phyloP scores from a whole-genome alignment of 2,113 vertebrate genomes.

The Furnarius figulus region DNA sequence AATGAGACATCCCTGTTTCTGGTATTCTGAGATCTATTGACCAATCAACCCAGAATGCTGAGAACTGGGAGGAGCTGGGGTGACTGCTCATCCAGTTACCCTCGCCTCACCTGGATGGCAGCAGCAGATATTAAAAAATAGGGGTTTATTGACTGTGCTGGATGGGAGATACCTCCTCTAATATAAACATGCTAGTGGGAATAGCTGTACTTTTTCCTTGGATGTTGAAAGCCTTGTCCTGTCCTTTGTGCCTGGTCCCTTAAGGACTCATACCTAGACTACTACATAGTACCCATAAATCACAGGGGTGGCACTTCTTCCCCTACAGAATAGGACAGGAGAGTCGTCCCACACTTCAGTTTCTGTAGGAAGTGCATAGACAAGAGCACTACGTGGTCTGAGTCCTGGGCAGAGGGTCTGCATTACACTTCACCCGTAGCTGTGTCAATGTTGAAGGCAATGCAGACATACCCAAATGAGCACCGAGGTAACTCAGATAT shows the following conservation, averaged over 20 bases:
- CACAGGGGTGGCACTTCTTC: not conserved
- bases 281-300: not conserved
- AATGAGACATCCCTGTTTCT: not conserved
- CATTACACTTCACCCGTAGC: not conserved
- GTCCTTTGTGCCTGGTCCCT: not conserved
- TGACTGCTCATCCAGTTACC: not conserved
- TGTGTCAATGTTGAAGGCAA: not conserved
- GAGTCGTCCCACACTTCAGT: not conserved
- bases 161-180: not conserved
- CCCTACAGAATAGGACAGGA: not conserved
- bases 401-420: not conserved
- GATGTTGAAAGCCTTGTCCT: not conserved
- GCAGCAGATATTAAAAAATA: not conserved
- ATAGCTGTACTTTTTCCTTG: not conserved
- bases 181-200: not conserved
- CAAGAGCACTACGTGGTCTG: not conserved
- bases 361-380: not conserved
- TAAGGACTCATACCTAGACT: not conserved
- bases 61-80: not conserved
- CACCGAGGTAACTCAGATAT: not conserved
- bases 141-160: not conserved
- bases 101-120: not conserved
- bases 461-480: not conserved
- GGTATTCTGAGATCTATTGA: not conserved
- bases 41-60: not conserved